Evolutionary conservation across 2,113 vertebrate genomes (phyloP), one percentile per base, ranked within the genome.

Genomic region (Oncorhynchus nerka): DNA sequence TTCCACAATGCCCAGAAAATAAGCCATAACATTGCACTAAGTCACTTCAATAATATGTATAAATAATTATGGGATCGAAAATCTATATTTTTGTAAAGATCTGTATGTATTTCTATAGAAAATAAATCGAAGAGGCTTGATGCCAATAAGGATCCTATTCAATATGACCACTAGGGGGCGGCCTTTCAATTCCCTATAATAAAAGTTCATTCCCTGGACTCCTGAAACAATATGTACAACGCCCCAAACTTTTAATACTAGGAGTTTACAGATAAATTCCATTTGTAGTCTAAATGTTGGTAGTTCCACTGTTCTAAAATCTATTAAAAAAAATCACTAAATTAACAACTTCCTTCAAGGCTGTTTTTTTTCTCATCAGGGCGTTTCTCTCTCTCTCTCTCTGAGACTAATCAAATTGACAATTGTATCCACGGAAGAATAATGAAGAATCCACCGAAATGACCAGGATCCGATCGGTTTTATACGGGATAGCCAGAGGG

Each of bases 221-320:
- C 85, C 86, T 84, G 83, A 86, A 90, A 91, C 91, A 90, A 91
- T 88, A 67, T 81, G 91, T 90, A 90, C 91, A 93, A 93, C 93
- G 93, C 93, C 94, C 93, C 86, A 80, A 81, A 82, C 68, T 81
- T 90, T 89, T 86, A 75, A 86, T 85, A 87, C 71, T 76, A 51
- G 26, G 39, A 72, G 26, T 76, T 81, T 71, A 8, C 48, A n/a
- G 73, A 67, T 61, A 87, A 75, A 83, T 82, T 20, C 66, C 71
- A 73, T 9, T 69, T 80, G 79, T 71, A 70, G 1, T 57, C 48
- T 61, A 79, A 20, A 51, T 76, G 81, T 70, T 64, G n/a, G 72
- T 5, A 19, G 34, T 57, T 79, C 59, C 34, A 61, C 75, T 86
- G 75, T 64, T 77, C 68, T 30, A 76, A 59, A 6, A 30, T 13